These are phyloP conservation scores for Eublepharis macularius DNA, from an alignment of 2,113 vertebrate genomes.

Conservation along the genomic window DNA sequence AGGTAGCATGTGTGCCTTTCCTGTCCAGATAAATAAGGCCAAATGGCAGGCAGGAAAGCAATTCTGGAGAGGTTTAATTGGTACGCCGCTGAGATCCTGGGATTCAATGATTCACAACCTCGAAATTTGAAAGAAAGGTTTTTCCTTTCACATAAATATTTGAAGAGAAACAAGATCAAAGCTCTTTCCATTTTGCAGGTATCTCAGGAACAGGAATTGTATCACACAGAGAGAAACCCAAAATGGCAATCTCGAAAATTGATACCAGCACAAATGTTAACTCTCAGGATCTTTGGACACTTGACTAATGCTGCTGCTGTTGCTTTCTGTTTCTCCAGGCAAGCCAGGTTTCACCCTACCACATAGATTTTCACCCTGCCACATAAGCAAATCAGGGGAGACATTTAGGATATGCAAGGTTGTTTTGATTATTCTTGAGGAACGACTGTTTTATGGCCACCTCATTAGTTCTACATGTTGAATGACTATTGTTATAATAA, in stretches of 20 bases:
- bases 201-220: slow-evolving; percentile 21
- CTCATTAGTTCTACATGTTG: too few species aligned
- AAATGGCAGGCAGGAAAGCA: slow-evolving; percentile 58
- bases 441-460: too few species aligned
- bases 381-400: too few species aligned
- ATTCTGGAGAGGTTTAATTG: slow-evolving; percentile 63
- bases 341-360: slow-evolving; percentile 1
- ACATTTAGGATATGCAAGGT: too few species aligned
- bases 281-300: neutral
- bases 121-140: neutral
- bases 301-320: neutral
- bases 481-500: too few species aligned
- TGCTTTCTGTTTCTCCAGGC: slow-evolving; percentile 9
- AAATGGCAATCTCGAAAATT: slow-evolving; percentile 40
- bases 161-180: slow-evolving; percentile 61
- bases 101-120: slow-evolving; percentile 52
- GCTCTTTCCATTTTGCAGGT: slow-evolving; percentile 45
- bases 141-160: slow-evolving; percentile 66
- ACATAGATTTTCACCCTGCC: too few species aligned
- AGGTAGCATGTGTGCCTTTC: slow-evolving; percentile 42
- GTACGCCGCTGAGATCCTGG: slow-evolving; percentile 54
- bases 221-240: neutral
- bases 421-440: too few species aligned
- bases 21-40: slow-evolving; percentile 57
- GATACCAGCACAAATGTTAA: slow-evolving; percentile 30